phyloP scores from a whole-genome alignment of 2,113 vertebrate species.

The Eulemur rufifrons region DNA sequence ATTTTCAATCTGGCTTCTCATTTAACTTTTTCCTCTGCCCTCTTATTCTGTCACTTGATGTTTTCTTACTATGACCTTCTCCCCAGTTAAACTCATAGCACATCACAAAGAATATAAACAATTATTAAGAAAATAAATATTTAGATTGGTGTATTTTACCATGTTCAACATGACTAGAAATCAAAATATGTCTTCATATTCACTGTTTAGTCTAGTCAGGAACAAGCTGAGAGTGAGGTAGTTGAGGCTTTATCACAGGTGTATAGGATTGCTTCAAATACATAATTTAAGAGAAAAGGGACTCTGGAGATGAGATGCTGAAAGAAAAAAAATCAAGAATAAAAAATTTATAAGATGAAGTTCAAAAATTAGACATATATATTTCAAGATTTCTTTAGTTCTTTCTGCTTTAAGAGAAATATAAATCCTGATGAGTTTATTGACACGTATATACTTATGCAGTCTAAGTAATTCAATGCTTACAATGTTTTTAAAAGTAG shows the following conservation, averaged over 20 bases:
- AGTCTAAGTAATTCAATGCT: background rate
- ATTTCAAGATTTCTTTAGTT: constrained; percentile 44
- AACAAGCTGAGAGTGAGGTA: background rate
- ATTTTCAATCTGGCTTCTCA: background rate
- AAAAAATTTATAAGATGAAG: constrained; percentile 55
- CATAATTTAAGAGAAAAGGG: constrained; percentile 36
- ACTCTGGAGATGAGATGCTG: background rate
- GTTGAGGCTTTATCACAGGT: background rate
- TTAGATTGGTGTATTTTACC: too few relatives aligned
- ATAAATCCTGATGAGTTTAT: background rate
- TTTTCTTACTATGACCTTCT: background rate
- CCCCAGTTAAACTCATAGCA: background rate
- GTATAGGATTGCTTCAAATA: constrained; percentile 11
- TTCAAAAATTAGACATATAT: constrained; percentile 56
- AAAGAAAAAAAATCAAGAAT: constrained; percentile 14
- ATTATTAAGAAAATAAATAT: background rate
- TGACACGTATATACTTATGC: background rate
- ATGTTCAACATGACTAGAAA: background rate
- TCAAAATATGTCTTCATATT: constrained; percentile 10
- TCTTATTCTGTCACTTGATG: background rate
- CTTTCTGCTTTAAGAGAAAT: background rate
- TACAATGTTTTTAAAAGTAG: background rate
- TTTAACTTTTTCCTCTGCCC: background rate
- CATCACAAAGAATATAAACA: background rate
- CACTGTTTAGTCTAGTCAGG: background rate